Percentiles rank a stretch among this genome's conserved stretches.
These are phyloP conservation scores for Gnathonemus longibarbis DNA, from an alignment of 2,113 vertebrate species.

Conservation along the genomic window DNA sequence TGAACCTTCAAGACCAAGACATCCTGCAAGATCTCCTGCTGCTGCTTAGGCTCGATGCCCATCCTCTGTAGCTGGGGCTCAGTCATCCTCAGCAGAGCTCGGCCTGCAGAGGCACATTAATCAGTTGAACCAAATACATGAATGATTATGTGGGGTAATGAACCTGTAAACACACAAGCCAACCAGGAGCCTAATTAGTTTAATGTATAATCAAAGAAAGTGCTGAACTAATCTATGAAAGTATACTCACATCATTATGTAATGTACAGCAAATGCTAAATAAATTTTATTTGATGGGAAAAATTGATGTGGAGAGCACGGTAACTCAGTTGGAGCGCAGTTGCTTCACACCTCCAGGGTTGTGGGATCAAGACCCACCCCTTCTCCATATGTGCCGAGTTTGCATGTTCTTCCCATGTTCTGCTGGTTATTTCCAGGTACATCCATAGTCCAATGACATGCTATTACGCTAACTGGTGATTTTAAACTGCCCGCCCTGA, in stretches of 20 bases:
- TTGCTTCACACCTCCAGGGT: background rate
- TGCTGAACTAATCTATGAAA: background rate
- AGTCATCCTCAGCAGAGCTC: slow-evolving; percentile 54
- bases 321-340: background rate
- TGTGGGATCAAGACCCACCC: background rate
- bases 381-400: background rate
- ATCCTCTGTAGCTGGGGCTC: slow-evolving; percentile 54
- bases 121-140: background rate
- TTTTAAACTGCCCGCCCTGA: background rate
- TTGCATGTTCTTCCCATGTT: background rate
- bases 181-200: background rate
- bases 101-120: slow-evolving; percentile 40
- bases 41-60: slow-evolving; percentile 45
- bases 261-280: background rate
- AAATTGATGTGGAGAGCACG: background rate
- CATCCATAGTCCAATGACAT: background rate
- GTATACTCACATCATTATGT: background rate
- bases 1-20: slow-evolving; percentile 56
- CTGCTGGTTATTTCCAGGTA: background rate
- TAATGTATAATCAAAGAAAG: background rate
- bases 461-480: background rate
- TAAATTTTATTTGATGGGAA: background rate
- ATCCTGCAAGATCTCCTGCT: slow-evolving; percentile 51
- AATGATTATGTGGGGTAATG: background rate
- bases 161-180: background rate